Conservation (phyloP, 2,113 vertebrate species). For the Cyprinodon tularosa region DNA sequence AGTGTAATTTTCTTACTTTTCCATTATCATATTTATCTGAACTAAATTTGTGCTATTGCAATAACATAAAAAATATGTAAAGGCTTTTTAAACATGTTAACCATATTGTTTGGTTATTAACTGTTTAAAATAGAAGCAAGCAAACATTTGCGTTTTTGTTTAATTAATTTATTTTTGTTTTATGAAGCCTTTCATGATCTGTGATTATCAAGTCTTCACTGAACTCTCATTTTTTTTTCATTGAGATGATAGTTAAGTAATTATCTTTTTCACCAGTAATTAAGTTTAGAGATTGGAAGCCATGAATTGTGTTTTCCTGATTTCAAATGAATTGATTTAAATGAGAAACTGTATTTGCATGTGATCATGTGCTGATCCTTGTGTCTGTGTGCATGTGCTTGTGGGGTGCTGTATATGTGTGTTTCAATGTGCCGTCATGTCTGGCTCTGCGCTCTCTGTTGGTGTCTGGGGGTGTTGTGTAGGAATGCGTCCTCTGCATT, state of each 20-base stretch:
- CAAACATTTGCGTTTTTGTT: background rate
- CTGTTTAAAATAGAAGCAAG: background rate
- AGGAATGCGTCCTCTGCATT: constrained; percentile 98
- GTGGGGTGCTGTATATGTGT: constrained; percentile 20
- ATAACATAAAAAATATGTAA: background rate
- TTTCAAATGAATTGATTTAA: constrained; percentile 1
- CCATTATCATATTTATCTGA: too few species aligned
- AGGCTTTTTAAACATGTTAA: background rate
- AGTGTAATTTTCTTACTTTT: too few species aligned
- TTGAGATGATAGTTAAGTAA: background rate
- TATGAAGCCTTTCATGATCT: background rate
- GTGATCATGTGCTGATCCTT: constrained; percentile 16
- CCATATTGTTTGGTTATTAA: background rate
- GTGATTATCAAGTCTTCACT: background rate
- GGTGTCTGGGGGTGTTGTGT: constrained; percentile 37
- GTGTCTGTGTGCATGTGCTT: constrained; percentile 32
- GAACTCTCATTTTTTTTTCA: background rate
- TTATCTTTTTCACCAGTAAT: background rate
- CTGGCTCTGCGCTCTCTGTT: constrained; percentile 6
- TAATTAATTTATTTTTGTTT: background rate
- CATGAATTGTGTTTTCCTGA: background rate
- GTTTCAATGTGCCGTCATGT: constrained; percentile 19
- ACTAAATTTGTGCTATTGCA: background rate
- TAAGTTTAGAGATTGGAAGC: constrained; percentile 1
- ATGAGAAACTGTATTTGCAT: constrained; percentile 16